A percentile compares a stretch with the other conserved stretches of the same genome.
Conservation (phyloP, 92 coral and sea anemone species). For the Siderastrea siderea region DNA sequence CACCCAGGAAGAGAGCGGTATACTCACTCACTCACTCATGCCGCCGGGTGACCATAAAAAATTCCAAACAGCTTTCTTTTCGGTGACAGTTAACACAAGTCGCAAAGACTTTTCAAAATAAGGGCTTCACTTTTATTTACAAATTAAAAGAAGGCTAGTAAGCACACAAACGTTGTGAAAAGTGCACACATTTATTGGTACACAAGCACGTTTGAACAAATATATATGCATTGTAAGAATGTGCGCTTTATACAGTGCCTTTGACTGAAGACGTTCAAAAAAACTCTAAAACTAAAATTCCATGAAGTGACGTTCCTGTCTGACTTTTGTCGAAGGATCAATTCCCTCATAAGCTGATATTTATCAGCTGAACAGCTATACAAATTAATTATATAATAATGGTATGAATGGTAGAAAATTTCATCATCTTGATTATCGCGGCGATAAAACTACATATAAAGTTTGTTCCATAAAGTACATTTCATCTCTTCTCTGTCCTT, state of each 20-base stretch:
- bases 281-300: conserved; percentile 98
- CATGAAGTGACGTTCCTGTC: conserved; percentile 69
- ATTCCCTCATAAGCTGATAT: conserved; percentile 48
- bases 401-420: conserved; percentile 98
- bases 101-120: conserved; percentile 29
- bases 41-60: neutral
- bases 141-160: conserved; percentile 47
- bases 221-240: conserved; percentile 93
- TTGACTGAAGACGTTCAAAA: conserved; percentile 90
- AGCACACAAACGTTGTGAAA: conserved; percentile 81
- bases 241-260: conserved; percentile 98
- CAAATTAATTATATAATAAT: conserved; percentile 94
- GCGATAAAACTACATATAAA: conserved; percentile 98
- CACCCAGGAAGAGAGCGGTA: too few species aligned
- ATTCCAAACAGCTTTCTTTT: neutral
- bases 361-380: conserved; percentile 81
- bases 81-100: conserved; percentile 21
- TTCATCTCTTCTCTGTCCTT: conserved; percentile 69
- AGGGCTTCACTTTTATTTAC: conserved; percentile 59
- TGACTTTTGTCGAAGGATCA: conserved; percentile 61
- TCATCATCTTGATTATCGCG: conserved; percentile 88
- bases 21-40: too few species aligned
- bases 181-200: conserved; percentile 95
- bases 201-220: conserved; percentile 91
- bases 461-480: conserved; percentile 90